These are phyloP conservation scores for Erebia palarica DNA, from an alignment of 2,888 invertebrate genomes.

Conservation along the genomic window DNA sequence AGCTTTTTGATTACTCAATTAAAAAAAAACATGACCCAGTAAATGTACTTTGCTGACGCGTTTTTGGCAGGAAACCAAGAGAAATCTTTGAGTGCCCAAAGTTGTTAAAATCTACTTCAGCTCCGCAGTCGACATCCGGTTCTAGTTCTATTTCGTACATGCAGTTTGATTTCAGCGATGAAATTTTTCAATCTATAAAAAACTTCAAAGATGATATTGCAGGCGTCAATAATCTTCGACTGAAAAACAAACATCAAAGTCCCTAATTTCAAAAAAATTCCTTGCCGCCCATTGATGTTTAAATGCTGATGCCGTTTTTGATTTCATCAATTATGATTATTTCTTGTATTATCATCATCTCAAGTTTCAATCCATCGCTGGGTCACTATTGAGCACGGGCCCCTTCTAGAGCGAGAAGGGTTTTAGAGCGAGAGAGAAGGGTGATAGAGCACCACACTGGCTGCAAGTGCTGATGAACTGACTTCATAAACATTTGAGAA, in stretches of 20 bases:
- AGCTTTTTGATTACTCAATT: conserved; percentile 1
- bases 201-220: conserved; percentile 8
- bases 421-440: too few species aligned
- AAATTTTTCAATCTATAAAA: background rate
- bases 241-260: conserved; percentile 9
- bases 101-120: conserved; percentile 30
- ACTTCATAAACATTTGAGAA: too few species aligned
- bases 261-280: background rate
- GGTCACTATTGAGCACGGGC: too few species aligned
- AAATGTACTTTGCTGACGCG: conserved; percentile 39
- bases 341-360: too few species aligned
- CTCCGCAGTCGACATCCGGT: conserved; percentile 15
- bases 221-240: background rate
- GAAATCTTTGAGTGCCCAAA: conserved; percentile 28
- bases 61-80: conserved; percentile 39
- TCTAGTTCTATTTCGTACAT: conserved; percentile 10
- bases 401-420: too few species aligned
- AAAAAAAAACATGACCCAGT: conserved; percentile 35
- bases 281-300: background rate
- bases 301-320: too few species aligned
- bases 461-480: too few species aligned
- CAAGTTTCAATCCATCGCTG: too few species aligned
- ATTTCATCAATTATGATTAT: too few species aligned
- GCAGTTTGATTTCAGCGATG: conserved; percentile 6
- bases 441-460: too few species aligned